These are phyloP conservation scores for Notechis scutatus DNA, from an alignment of 2,113 vertebrate species.

Conservation along the genomic window DNA sequence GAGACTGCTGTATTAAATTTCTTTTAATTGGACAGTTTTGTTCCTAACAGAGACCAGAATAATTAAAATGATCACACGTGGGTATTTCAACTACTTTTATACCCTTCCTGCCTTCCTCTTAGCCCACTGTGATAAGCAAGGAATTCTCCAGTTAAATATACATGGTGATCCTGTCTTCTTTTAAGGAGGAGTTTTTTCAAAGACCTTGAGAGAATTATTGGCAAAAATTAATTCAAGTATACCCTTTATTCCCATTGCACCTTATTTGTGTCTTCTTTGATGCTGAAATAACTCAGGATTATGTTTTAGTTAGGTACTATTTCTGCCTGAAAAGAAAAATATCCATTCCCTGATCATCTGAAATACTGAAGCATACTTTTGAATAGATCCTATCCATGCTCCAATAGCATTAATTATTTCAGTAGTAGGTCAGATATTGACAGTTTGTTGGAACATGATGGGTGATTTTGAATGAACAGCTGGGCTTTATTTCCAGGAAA, in stretches of 20 bases:
- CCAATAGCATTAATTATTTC: not conserved
- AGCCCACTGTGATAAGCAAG: not conserved
- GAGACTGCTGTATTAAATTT: not conserved
- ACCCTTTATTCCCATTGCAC: not conserved
- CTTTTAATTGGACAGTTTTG: not conserved
- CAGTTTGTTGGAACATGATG: not conserved
- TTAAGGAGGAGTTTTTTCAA: not conserved
- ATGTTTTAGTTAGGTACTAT: not conserved
- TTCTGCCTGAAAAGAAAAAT: not conserved
- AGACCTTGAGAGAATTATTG: not conserved
- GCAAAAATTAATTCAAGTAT: not conserved
- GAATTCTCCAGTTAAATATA: not conserved
- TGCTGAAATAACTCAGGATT: not conserved
- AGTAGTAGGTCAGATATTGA: not conserved
- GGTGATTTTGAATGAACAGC: not conserved
- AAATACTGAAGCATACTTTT: not conserved
- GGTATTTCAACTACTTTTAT: not conserved
- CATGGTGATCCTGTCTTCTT: not conserved
- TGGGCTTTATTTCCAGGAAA: not conserved
- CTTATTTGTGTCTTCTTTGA: not conserved
- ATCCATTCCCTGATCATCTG: not conserved
- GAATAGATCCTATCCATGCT: not conserved
- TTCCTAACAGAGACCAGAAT: no score
- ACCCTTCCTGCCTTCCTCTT: not conserved
- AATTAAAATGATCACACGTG: not conserved